Evolutionary conservation across 2,113 vertebrate genomes (phyloP), one percentile per base, ranked within the genome.

Genomic region (Zosterops japonicus): DNA sequence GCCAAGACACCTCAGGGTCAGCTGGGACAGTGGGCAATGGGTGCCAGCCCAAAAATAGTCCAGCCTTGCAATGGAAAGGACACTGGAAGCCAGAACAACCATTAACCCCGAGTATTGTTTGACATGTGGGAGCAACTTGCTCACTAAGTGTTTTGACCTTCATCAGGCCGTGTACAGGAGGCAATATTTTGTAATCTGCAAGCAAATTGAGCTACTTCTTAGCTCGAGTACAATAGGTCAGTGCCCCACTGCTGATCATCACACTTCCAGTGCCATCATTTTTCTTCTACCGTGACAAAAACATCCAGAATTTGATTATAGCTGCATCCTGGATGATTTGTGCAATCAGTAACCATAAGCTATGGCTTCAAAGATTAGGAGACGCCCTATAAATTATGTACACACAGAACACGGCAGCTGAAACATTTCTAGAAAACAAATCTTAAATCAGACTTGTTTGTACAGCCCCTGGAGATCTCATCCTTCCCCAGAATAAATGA

Each of bases 341-440:
- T 81, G 39, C 55, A 63, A 94, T 90, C 50, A 80, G 68, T 44
- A 88, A 86, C 47, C 42, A 42, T 74, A 67, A 95, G 55, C 68
- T 42, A 41, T 20, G 36, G 64, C 72, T 90, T 67, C 63, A 70
- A 77, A 83, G 85, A 86, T 77, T 46, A 61, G 60, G 46, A 74
- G 42, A 76, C 3, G 57, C 57, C 21, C 3, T 67, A 86, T 83
- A 88, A 93, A 88, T 90, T 90, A 75, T 44, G 68, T 19, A 81
- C 56, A 70, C 42, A 59, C 7, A 59, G 50, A 52, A 74, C 27
- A 81, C 5, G 7, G 71, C 3, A 1, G 59, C 46, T 90, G 83
- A 88, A 93, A 70, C 47, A 41, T 55, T 86, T 77, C 88, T 74
- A 50, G 81, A 82, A 93, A 95, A 96, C 87, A 92, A 93, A 92